Evolutionary conservation across 2,113 vertebrate species (phyloP).

Genomic region (Ceyx melanurus): DNA sequence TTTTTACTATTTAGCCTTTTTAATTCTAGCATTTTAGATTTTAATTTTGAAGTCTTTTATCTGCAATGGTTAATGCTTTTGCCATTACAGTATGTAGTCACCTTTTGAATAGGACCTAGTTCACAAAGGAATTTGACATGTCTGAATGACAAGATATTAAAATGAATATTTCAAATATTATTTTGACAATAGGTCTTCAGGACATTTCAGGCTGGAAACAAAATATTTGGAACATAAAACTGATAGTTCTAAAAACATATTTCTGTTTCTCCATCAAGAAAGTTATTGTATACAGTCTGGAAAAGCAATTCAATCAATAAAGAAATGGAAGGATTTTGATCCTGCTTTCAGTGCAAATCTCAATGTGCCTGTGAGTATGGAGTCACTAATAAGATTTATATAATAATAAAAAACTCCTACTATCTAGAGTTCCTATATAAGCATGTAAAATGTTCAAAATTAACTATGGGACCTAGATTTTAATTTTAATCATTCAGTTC

Average conservation of each 20-base stretch:
- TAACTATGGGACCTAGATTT: background rate
- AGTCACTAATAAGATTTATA: background rate
- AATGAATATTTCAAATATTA: background rate
- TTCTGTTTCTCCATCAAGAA: background rate
- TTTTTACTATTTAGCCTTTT: background rate
- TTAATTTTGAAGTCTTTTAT: background rate
- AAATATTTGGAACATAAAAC: background rate
- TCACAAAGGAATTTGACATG: background rate
- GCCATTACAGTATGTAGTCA: background rate
- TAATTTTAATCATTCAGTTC: background rate
- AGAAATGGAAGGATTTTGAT: slow-evolving; percentile 18
- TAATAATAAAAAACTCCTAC: background rate
- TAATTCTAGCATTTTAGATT: background rate
- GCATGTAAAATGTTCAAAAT: background rate
- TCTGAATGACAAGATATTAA: background rate
- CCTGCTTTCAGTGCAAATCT: background rate
- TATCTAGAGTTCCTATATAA: background rate
- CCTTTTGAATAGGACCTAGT: background rate
- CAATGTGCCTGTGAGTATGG: background rate
- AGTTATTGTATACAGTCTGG: background rate
- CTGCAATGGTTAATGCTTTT: background rate
- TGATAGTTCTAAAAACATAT: background rate
- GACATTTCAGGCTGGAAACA: background rate
- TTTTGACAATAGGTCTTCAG: background rate
- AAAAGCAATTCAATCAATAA: background rate